Percentiles rank a stretch among this genome's conserved stretches.
Conservation (phyloP, 2,797 vertebrate genomes). For the Ficedula albicollis region DNA sequence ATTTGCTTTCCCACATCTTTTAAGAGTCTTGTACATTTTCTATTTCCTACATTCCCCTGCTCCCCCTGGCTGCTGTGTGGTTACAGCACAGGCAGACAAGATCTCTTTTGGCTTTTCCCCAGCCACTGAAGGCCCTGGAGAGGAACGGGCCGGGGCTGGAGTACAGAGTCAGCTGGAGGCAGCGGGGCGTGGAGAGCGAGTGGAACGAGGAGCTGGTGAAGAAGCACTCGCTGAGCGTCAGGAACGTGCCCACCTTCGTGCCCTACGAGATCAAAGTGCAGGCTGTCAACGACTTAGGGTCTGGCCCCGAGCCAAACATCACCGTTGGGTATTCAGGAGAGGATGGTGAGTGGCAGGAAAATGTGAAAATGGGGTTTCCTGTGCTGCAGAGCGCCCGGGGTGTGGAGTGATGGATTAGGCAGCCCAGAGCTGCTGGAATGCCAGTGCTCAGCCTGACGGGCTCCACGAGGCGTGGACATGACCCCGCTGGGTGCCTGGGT, state of each 20-base stretch:
- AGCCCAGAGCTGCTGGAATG: not conserved
- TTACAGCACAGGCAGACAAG: not conserved
- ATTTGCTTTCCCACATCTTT: too few species aligned
- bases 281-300: conserved; percentile 86
- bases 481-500: not conserved
- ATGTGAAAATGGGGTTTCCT: not conserved
- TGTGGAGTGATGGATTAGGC: not conserved
- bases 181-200: conserved; percentile 77
- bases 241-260: conserved; percentile 88
- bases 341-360: conserved; percentile 85
- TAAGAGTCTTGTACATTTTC: too few species aligned
- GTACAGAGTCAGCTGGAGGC: conserved; percentile 91
- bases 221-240: conserved; percentile 87
- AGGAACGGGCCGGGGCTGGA: conserved; percentile 91
- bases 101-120: not conserved
- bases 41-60: too few species aligned
- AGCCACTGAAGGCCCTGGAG: conserved; percentile 88
- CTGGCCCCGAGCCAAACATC: conserved; percentile 86
- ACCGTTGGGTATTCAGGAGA: conserved; percentile 90
- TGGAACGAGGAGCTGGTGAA: conserved; percentile 89
- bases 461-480: not conserved
- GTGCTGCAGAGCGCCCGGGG: fast-evolving
- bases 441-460: not conserved
- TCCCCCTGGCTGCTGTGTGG: not conserved
- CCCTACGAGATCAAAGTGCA: conserved; percentile 94